Conservation (phyloP, 2,113 vertebrate species). For the Herpailurus yagouaroundi region DNA sequence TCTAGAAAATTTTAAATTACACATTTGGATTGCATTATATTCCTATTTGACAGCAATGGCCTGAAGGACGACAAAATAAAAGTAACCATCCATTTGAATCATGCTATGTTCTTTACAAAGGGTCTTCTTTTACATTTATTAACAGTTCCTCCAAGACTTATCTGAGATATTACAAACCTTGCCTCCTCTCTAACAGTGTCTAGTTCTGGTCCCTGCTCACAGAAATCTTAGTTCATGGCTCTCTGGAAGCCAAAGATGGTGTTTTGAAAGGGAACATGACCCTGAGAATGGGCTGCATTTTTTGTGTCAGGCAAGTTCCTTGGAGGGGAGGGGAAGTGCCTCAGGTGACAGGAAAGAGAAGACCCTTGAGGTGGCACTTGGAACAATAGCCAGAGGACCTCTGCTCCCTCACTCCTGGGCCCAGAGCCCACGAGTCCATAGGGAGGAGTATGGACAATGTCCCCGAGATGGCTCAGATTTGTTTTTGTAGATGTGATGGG, state of each 20-base stretch:
- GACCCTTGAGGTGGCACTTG: background rate
- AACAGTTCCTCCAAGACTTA: background rate
- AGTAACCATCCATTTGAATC: background rate
- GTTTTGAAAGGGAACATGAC: background rate
- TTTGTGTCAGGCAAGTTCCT: slow-evolving; percentile 23
- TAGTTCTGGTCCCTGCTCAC: background rate
- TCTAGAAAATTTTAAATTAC: background rate
- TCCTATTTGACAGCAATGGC: background rate
- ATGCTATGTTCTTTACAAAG: background rate
- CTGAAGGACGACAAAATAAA: slow-evolving; percentile 19
- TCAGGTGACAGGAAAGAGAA: slow-evolving; percentile 13
- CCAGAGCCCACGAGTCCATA: background rate
- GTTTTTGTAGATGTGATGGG: background rate
- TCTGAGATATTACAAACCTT: background rate
- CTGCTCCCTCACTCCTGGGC: background rate
- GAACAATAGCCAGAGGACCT: background rate
- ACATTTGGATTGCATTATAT: background rate
- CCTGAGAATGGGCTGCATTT: background rate
- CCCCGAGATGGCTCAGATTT: background rate
- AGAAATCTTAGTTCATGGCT: background rate
- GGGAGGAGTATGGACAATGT: background rate
- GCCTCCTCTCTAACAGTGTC: background rate
- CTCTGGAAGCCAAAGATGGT: background rate
- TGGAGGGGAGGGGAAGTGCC: background rate
- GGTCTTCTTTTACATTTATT: slow-evolving; percentile 3